Evolutionary conservation across 2,888 invertebrate species (phyloP), one percentile per base, ranked within the genome.

Genomic region (Lucinisca nassula): DNA sequence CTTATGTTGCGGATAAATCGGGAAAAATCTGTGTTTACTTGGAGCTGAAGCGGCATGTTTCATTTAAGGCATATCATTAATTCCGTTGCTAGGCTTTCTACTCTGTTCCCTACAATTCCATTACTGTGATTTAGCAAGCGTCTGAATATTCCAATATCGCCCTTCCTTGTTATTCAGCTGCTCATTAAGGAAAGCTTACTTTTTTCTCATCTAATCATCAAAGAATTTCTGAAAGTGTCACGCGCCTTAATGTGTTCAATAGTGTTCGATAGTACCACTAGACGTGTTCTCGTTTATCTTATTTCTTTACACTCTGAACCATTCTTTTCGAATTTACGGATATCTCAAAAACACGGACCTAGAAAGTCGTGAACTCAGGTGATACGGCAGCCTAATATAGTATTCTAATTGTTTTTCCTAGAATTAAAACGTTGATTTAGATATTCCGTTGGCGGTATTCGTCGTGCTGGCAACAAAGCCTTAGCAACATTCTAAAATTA

Each of bases 181-280:
- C 67, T 67, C 35, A 67, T 67, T 67, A 67, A 35, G 67, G 30
- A 67, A 10, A 27, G 67, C 67, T 32, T 67, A 67, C 67, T 12
- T 67, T 67, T 67, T 67, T 67, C 67, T 21, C 67, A 2, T 67
- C 67, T 67, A 32, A 67, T 67, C 67, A 67, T 67, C 35, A 35
- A 67, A 67, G 67, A 67, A 21, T 35, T 35, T 32, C 35, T 8
- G 67, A 67, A 67, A 35, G 35, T 67, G 67, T 67, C 67, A 67
- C 67, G 35, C 67, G 67, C 67, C 21, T 67, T 67, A 67, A 67
- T 67, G 67, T 67, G 67, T 67, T 67, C 67, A 35, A 67, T 67
- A 67, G 55, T 55, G n/a, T 55, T 55, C 55, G 21, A 55, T n/a
- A 55, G 67, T 67, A 67, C 67, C 35, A 35, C 35, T 10, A 67